phyloP scores from a whole-genome alignment of 2,797 vertebrate species.

The Pterois miles region DNA sequence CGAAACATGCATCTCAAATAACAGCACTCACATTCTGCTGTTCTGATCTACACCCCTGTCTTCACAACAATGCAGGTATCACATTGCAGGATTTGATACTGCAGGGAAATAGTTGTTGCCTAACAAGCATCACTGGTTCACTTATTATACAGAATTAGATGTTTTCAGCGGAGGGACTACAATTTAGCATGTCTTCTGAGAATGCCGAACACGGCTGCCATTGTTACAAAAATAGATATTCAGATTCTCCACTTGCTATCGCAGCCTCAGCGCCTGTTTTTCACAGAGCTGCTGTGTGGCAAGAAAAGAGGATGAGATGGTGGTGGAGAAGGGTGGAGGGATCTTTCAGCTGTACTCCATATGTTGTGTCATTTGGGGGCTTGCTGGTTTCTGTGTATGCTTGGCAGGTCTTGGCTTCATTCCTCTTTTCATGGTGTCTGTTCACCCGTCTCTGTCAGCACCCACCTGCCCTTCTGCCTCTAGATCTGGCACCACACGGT shows the following conservation, averaged over 20 bases:
- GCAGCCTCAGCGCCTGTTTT: slow-evolving; percentile 46
- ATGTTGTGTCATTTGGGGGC: slow-evolving; percentile 77
- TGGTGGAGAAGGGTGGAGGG: slow-evolving; percentile 45
- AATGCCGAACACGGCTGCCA: slow-evolving; percentile 51
- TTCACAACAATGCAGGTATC: slow-evolving; percentile 17
- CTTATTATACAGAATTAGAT: slow-evolving; percentile 58
- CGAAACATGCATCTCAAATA: slow-evolving; percentile 42
- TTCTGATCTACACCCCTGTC: slow-evolving; percentile 21
- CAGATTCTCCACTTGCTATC: slow-evolving; percentile 54
- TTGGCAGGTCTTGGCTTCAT: slow-evolving; percentile 71
- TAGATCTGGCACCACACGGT: slow-evolving; percentile 46
- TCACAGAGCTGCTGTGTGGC: slow-evolving; percentile 61
- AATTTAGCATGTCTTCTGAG: slow-evolving; percentile 61
- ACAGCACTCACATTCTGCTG: slow-evolving; percentile 18
- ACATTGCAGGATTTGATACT: slow-evolving; percentile 15
- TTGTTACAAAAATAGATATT: slow-evolving; percentile 68
- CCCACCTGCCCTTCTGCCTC: slow-evolving; percentile 70
- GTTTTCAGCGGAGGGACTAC: slow-evolving; percentile 48
- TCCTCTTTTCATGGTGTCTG: slow-evolving; percentile 60
- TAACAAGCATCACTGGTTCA: slow-evolving; percentile 61
- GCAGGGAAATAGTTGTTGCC: slow-evolving; percentile 25
- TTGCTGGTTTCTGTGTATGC: slow-evolving; percentile 63
- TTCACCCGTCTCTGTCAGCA: slow-evolving; percentile 66
- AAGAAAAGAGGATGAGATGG: slow-evolving; percentile 53
- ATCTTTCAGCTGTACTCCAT: slow-evolving; percentile 70